Percentiles rank a stretch among this genome's conserved stretches.
Conservation (phyloP, 2,888 invertebrate genomes). For the Cylindroiulus punctatus region DNA sequence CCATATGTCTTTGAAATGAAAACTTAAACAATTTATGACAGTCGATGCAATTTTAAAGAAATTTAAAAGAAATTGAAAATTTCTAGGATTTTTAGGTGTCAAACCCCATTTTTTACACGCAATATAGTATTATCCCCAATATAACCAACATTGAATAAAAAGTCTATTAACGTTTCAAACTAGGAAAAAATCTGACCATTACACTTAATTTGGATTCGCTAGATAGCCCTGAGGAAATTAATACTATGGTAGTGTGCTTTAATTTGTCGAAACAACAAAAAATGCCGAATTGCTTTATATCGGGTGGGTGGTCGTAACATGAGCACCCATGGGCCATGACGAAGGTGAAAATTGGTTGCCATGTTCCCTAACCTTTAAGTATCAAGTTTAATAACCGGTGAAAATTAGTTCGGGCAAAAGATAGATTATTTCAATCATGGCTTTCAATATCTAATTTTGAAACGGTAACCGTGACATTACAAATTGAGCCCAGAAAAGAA, state of each 20-base stretch:
- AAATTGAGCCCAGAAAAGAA: neutral
- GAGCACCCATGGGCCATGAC: constrained; percentile 30
- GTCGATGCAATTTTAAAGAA: too few relatives aligned
- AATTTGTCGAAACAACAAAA: neutral
- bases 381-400: neutral
- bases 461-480: neutral
- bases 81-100: too few relatives aligned
- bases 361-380: neutral
- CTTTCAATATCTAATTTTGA: constrained; percentile 4
- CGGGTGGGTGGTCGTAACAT: constrained; percentile 34
- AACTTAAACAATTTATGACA: too few relatives aligned
- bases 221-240: neutral
- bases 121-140: too few relatives aligned
- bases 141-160: too few relatives aligned
- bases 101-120: too few relatives aligned
- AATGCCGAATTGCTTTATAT: constrained; percentile 5
- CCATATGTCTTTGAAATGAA: too few relatives aligned
- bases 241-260: neutral
- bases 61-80: too few relatives aligned
- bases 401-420: neutral
- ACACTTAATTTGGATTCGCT: neutral
- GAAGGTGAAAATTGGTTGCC: neutral
- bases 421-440: neutral
- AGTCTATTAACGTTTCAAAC: neutral
- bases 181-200: neutral